Evolutionary conservation across 2,797 vertebrate genomes (phyloP).

Genomic region (Sciaenops ocellatus): DNA sequence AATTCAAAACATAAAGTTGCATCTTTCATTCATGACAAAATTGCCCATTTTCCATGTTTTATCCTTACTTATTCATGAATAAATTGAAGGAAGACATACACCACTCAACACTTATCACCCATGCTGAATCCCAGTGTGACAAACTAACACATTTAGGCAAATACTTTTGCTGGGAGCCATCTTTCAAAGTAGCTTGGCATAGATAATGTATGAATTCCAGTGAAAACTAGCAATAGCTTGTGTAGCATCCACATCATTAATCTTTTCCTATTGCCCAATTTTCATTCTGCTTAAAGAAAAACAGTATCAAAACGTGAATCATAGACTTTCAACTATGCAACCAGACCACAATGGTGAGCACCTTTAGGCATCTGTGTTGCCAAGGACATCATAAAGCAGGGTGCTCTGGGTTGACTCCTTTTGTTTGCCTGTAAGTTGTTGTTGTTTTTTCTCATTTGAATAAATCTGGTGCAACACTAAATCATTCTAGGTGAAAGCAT

Average conservation of each 20-base stretch:
- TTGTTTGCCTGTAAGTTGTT: background rate
- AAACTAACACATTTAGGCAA: background rate
- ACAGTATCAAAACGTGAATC: background rate
- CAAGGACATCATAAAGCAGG: background rate
- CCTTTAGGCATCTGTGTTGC: background rate
- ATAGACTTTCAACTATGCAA: background rate
- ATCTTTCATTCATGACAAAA: slow-evolving; percentile 22
- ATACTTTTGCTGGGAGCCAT: background rate
- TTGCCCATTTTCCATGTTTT: background rate
- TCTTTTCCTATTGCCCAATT: background rate
- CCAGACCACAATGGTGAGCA: background rate
- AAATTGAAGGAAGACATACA: background rate
- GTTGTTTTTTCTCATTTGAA: background rate
- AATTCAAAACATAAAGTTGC: background rate
- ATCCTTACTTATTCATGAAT: background rate
- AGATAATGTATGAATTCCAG: background rate
- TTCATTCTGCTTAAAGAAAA: background rate
- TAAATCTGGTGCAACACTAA: background rate
- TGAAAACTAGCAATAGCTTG: background rate
- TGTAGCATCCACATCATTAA: background rate
- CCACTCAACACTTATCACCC: background rate
- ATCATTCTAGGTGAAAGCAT: background rate
- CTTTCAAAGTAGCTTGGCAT: background rate
- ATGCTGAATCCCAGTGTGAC: background rate
- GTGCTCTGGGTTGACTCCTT: background rate